These are phyloP conservation scores for Helostoma temminkii DNA, from an alignment of 2,797 vertebrate species.

Conservation along the genomic window DNA sequence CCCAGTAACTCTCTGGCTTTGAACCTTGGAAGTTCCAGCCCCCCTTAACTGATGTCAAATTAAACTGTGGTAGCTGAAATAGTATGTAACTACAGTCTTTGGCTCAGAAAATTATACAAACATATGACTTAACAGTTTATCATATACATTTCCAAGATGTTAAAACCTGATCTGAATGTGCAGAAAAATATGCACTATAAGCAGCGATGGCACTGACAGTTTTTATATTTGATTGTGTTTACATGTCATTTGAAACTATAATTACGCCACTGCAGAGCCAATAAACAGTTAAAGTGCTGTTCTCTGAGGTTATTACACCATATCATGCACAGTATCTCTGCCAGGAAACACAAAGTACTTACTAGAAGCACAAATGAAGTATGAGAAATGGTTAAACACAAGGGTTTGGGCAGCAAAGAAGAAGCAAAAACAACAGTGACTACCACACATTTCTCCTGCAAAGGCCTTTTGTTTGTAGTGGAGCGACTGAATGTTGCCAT, in stretches of 20 bases:
- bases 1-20: conserved; percentile 12
- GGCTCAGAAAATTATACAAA: conserved; percentile 13
- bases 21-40: conserved; percentile 8
- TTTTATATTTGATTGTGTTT: conserved; percentile 35
- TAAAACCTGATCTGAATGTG: conserved; percentile 9
- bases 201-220: conserved; percentile 9
- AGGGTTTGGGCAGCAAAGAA: conserved; percentile 44
- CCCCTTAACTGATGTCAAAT: conserved; percentile 16
- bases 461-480: conserved; percentile 76
- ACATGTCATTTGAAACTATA: conserved; percentile 47
- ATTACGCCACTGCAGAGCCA: conserved; percentile 5
- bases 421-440: conserved; percentile 59
- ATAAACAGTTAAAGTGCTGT: conserved; percentile 55
- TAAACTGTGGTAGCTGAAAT: conserved; percentile 22
- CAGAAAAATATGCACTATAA: conserved; percentile 1
- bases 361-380: conserved; percentile 59
- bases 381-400: conserved; percentile 59
- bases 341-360: conserved; percentile 60
- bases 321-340: conserved; percentile 40
- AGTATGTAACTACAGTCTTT: conserved; percentile 10
- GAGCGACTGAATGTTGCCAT: conserved; percentile 77
- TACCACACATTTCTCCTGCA: conserved; percentile 62
- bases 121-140: background rate
- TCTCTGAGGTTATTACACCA: conserved; percentile 41
- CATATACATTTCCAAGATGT: conserved; percentile 2